phyloP scores from a whole-genome alignment of 2,888 invertebrate species.

The Allolobophora icterica region DNA sequence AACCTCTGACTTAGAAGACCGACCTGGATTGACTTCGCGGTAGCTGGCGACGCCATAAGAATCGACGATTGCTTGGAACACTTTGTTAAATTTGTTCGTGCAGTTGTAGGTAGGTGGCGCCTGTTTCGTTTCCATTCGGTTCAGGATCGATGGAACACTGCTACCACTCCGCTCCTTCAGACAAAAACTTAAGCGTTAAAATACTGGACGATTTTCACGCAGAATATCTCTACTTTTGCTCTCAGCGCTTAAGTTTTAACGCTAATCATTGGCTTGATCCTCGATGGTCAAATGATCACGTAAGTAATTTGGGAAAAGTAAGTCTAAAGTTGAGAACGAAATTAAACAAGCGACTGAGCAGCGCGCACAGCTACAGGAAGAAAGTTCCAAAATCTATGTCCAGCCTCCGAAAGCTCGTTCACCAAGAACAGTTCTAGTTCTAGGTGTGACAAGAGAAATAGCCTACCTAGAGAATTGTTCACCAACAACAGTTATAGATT shows the following conservation, averaged over 20 bases:
- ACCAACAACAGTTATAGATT: neutral
- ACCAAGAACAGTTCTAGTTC: too few relatives aligned
- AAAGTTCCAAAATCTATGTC: neutral
- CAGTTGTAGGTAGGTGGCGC: slow-evolving; percentile 95
- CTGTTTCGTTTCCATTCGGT: slow-evolving; percentile 84
- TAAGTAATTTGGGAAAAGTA: too few relatives aligned
- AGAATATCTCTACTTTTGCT: neutral
- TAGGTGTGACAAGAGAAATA: too few relatives aligned
- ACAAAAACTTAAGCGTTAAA: neutral
- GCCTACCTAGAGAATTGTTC: too few relatives aligned
- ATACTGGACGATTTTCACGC: too few relatives aligned
- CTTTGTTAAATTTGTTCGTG: slow-evolving; percentile 93
- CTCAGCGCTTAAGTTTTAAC: neutral
- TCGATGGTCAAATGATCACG: neutral
- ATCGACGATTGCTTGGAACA: slow-evolving; percentile 93
- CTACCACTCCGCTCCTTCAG: slow-evolving; percentile 69
- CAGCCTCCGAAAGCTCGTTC: too few relatives aligned
- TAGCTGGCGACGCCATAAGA: slow-evolving; percentile 96
- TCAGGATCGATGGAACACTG: slow-evolving; percentile 93
- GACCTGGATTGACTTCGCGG: slow-evolving; percentile 93
- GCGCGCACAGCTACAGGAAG: neutral
- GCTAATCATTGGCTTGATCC: neutral
- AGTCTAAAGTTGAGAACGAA: neutral
- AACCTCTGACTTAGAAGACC: too few relatives aligned
- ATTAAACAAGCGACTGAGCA: neutral